Conservation (phyloP, 2,888 invertebrate genomes). For the Phymatocera aterrima region DNA sequence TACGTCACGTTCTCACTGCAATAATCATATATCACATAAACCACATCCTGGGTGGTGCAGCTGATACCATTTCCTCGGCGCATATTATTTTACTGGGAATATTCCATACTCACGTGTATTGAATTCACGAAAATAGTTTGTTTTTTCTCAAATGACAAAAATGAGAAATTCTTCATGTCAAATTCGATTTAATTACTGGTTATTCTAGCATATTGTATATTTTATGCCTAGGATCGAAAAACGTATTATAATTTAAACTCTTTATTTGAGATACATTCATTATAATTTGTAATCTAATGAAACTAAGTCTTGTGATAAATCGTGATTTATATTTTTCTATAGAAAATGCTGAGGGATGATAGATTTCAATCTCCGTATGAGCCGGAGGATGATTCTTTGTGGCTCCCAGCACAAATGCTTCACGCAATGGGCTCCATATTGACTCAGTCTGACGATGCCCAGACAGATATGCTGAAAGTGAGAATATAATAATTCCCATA, state of each 20-base stretch:
- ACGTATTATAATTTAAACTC: too few species aligned
- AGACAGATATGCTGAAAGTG: conserved; percentile 84
- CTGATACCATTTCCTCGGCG: neutral
- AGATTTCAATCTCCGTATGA: conserved; percentile 93
- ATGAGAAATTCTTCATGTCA: too few species aligned
- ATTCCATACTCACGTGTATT: too few species aligned
- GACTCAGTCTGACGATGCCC: conserved; percentile 90
- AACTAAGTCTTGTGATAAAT: neutral
- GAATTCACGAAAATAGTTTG: too few species aligned
- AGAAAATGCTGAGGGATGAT: conserved; percentile 95
- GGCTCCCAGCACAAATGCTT: conserved; percentile 94
- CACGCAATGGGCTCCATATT: conserved; percentile 89
- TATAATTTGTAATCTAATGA: neutral
- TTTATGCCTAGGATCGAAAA: too few species aligned
- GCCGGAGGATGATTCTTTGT: conserved; percentile 93
- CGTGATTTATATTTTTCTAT: conserved; percentile 54
- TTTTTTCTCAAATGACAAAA: too few species aligned
- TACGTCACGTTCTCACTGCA: neutral
- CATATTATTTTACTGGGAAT: neutral
- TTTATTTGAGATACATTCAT: too few species aligned
- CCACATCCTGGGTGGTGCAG: conserved; percentile 33
- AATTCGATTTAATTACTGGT: too few species aligned
- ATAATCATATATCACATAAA: neutral
- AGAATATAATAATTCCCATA: conserved; percentile 54
- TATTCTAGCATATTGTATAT: too few species aligned